Base-by-base conservation (phyloP, 1,140 invertebrate genomes). In the Tetraneura akinire region DNA sequence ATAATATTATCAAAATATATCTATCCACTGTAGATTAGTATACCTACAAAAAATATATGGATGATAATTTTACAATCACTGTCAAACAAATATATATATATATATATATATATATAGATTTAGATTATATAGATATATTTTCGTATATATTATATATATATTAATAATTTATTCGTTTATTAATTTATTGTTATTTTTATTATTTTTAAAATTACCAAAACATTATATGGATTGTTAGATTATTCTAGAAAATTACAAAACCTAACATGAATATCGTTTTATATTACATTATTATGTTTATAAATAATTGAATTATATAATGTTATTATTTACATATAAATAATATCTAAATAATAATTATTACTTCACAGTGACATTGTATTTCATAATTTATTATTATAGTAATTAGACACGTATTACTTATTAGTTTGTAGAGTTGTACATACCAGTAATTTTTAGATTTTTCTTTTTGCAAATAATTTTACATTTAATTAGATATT, bases 381-480 rank as follows among this genome's bases (percentile, higher is more conserved):
- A n/a, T n/a, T n/a, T n/a, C n/a, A n/a, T n/a, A n/a, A n/a, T n/a
- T n/a, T 37, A 4, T 37, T 23, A 23, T 68, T 23, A 13, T 68
- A 68, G 64, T 68, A 3, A 10, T 13, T 68, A 68, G 37, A 26
- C 23, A 21, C n/a, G n/a, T n/a, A n/a, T n/a, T n/a, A n/a, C n/a
- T 37, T 37, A 37, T 37, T 37, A 37, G 32, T 37, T 37, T 37
- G 32, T 16, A 26, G 3, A 47, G 45, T 13, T 68, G 64, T 68
- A 68, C 37, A 68, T 66, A 66, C 21, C n/a, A 68, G 37, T 21
- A 21, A 37, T 64, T 32, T 62, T 64, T 64, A 32, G 26, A 64
- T 29, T 37, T 64, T n/a, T 37, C 3, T 37, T 37, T 64, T 47
- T 23, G 23, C 37, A 68, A 5, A 16, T 68, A 68, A 1, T 45